Evolutionary conservation across 64 coral and sea anemone species (phyloP).

Genomic region (Porites australiensis): DNA sequence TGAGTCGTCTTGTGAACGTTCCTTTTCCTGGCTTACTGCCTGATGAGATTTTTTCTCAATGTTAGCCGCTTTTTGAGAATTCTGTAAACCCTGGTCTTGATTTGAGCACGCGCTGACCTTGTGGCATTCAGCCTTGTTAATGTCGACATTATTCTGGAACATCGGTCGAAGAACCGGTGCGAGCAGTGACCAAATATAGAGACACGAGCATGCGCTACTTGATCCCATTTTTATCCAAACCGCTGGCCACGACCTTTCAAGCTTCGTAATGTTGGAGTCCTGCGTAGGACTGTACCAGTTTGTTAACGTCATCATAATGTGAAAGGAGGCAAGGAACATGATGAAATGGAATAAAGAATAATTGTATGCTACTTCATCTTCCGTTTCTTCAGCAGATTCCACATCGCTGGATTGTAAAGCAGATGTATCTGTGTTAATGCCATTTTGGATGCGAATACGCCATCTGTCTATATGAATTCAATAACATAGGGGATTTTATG

Average conservation of each 20-base stretch:
- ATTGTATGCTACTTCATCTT: constrained; percentile 58
- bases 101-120: not conserved
- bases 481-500: no score
- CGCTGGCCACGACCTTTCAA: constrained; percentile 85
- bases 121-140: not conserved
- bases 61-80: constrained; percentile 28
- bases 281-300: constrained; percentile 88
- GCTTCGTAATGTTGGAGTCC: constrained; percentile 11
- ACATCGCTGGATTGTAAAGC: not conserved
- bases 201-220: constrained; percentile 76
- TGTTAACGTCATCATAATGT: constrained; percentile 92
- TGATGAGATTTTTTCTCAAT: not conserved
- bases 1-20: not conserved
- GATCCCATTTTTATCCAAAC: constrained; percentile 93
- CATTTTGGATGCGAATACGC: constrained; percentile 20
- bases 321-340: constrained; percentile 78
- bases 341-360: constrained; percentile 95
- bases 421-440: not conserved
- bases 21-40: not conserved
- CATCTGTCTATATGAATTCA: constrained; percentile 26
- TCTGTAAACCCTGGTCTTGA: constrained; percentile 8
- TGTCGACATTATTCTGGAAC: constrained; percentile 38
- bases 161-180: constrained; percentile 58
- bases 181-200: constrained; percentile 80
- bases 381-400: not conserved